A percentile compares a stretch with the other conserved stretches of the same genome.
phyloP scores from a whole-genome alignment of 2,888 invertebrate genomes.

The Zaprionus lineosus region DNA sequence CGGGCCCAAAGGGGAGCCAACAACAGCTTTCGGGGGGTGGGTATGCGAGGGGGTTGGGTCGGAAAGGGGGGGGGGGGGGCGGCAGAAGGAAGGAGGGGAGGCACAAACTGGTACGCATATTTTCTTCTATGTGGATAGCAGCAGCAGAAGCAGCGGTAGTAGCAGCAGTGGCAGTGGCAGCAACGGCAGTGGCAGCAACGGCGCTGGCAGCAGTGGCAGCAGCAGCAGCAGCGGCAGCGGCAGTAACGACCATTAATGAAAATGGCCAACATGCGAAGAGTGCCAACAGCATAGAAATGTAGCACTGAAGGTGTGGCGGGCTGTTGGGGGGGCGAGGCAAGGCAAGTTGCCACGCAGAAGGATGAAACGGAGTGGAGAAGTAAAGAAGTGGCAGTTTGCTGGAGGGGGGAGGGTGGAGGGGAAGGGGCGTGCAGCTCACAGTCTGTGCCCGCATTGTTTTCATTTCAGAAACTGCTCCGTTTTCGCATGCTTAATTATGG shows the following conservation, averaged over 20 bases:
- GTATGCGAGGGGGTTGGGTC: too few species aligned
- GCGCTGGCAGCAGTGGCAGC: constrained; percentile 3
- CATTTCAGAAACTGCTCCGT: constrained; percentile 64
- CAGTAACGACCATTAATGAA: constrained; percentile 69
- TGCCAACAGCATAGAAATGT: constrained; percentile 8
- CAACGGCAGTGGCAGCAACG: background rate
- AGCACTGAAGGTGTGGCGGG: too few species aligned
- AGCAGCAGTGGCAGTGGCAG: too few species aligned
- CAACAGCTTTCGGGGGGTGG: too few species aligned
- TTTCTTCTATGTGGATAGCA: constrained; percentile 41
- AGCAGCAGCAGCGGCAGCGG: background rate
- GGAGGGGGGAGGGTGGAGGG: background rate
- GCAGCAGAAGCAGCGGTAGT: too few species aligned
- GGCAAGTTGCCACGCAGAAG: background rate
- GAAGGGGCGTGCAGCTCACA: constrained; percentile 5
- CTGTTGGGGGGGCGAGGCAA: background rate
- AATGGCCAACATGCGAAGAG: constrained; percentile 69
- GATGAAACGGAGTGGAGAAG: constrained; percentile 6
- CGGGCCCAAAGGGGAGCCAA: background rate
- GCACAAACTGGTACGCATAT: constrained; percentile 31
- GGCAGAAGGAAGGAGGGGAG: background rate
- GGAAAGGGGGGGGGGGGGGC: background rate
- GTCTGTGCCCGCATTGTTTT: constrained; percentile 69
- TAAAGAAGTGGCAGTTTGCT: constrained; percentile 3
- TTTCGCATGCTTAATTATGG: constrained; percentile 79